Conservation (phyloP, 2,113 vertebrate genomes). For the Corynorhinus townsendii region DNA sequence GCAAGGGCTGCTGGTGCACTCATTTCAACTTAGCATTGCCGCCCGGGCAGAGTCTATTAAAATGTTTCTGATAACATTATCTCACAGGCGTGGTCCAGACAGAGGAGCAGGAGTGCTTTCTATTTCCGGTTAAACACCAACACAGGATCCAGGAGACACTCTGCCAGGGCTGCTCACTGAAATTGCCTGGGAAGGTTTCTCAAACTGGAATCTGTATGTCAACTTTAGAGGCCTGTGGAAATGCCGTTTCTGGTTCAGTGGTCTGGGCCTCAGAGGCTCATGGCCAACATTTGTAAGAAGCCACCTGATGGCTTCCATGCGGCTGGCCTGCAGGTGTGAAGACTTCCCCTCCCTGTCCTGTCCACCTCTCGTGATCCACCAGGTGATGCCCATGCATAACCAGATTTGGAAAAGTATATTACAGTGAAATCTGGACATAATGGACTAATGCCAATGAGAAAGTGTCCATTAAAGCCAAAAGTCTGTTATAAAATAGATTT, state of each 20-base stretch:
- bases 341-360: rapidly evolving
- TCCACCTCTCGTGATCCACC: rapidly evolving
- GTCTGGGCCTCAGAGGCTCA: background rate
- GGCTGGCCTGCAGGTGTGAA: too few relatives aligned
- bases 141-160: rapidly evolving
- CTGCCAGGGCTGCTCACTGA: background rate
- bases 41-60: background rate
- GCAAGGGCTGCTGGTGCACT: background rate
- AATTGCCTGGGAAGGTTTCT: background rate
- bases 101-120: background rate
- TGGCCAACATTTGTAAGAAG: background rate
- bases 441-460: too few relatives aligned
- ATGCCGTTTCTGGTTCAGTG: background rate
- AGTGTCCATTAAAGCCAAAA: too few relatives aligned
- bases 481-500: too few relatives aligned
- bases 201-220: rapidly evolving
- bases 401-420: background rate
- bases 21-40: background rate
- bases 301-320: too few relatives aligned
- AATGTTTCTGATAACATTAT: background rate
- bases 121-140: background rate
- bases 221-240: background rate
- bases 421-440: too few relatives aligned
- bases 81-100: background rate
- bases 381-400: rapidly evolving